A percentile compares a stretch with the other conserved stretches of the same genome.
These are phyloP conservation scores for Epicauta chinensis DNA, from an alignment of 1,140 invertebrate genomes.

Conservation along the genomic window DNA sequence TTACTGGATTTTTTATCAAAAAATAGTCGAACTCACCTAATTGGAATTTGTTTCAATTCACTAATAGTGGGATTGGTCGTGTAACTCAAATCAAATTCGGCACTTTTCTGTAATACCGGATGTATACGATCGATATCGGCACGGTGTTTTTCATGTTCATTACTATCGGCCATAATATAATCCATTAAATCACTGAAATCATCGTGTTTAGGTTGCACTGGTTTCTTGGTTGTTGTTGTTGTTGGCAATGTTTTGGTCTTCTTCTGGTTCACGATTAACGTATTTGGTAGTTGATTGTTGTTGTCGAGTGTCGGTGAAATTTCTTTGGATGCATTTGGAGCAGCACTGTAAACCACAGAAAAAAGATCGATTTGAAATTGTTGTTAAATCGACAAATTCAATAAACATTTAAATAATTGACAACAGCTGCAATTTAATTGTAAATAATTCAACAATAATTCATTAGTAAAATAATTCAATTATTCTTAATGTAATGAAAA, in stretches of 20 bases:
- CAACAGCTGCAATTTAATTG: not conserved
- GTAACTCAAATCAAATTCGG: constrained; percentile 42
- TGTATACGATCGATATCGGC: constrained; percentile 31
- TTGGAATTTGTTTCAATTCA: constrained; percentile 47
- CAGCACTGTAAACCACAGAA: no score
- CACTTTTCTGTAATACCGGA: constrained; percentile 47
- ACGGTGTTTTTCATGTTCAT: constrained; percentile 43
- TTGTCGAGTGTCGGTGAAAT: constrained; percentile 1
- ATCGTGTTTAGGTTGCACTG: constrained; percentile 44
- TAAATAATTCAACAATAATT: no score
- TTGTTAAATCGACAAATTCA: no score
- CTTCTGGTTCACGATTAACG: no score
- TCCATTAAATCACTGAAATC: constrained; percentile 52
- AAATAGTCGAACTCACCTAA: constrained; percentile 14
- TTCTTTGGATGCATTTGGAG: constrained; percentile 39
- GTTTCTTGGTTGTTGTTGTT: no score
- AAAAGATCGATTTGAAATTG: no score
- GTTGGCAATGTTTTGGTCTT: no score
- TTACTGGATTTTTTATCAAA: no score
- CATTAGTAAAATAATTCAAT: no score
- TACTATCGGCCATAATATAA: constrained; percentile 44
- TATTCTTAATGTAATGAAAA: no score
- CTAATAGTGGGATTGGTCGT: constrained; percentile 58
- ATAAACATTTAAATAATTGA: no score
- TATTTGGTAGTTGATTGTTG: no score